Evolutionary conservation across 2,888 invertebrate genomes (phyloP), one percentile per base, ranked within the genome.

Genomic region (Cryptus viduatorius): DNA sequence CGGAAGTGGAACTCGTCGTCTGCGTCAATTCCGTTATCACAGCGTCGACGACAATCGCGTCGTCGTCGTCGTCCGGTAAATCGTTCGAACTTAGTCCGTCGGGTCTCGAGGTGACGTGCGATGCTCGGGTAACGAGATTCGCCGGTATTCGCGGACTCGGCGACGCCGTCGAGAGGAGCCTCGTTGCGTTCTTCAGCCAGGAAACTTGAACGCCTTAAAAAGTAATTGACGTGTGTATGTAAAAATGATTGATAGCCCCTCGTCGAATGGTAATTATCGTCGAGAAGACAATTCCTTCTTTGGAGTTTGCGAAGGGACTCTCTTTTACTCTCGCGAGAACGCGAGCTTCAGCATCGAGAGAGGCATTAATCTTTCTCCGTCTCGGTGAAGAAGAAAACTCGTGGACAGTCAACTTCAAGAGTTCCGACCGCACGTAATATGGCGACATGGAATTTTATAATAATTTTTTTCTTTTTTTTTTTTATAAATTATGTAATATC

Each of bases 111-210:
- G 86, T 88, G 37, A 86, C 85, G 69, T 85, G 82, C 72, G 86
- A 88, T n/a, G 91, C 87, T 16, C 90, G 88, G 0, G 92, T 92
- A 56, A 91, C 90, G 79, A 92, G 84, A 84, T 91, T 90, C 16
- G 86, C 76, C 0, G 91, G 90, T 48, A 92, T 86, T 37, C 89
- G 76, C 8, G 90, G 87, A 10, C 87, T 89, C 3, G 91, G 86
- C 16, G 89, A 65, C 3, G 86, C 78, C 0, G 92, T 90, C 19
- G 92, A 91, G 46, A 92, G 65, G 7, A 91, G 82, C 79, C 89
- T 87, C 59, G 92, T 91, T 4, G 90, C 91, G 77, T 93, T 93
- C 68, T 93, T 92, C 84, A 93, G 50, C 93, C 93, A 93, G 3
- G 92, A 91, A 64, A 93, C 81, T 67, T 92, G 91, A 4, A 91